Percentiles rank a stretch among this genome's conserved stretches.
Conservation (phyloP, 2,113 vertebrate genomes). For the Mystacornis crossleyi region DNA sequence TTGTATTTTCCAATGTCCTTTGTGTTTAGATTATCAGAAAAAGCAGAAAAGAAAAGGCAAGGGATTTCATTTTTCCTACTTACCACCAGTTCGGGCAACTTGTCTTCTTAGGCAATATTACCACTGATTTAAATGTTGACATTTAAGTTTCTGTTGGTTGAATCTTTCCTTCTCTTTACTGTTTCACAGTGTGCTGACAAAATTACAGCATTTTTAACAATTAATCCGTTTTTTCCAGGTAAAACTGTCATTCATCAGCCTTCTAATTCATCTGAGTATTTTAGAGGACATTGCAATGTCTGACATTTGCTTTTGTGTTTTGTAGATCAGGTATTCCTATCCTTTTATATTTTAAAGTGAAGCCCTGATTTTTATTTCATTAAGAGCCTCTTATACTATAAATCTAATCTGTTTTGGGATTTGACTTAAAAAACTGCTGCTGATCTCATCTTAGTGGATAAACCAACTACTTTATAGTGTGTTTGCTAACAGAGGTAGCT, state of each 20-base stretch:
- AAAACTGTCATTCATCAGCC: background rate
- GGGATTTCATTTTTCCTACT: background rate
- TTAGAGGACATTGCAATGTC: background rate
- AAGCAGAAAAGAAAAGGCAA: background rate
- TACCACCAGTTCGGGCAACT: background rate
- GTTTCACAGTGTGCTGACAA: background rate
- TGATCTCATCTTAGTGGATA: background rate
- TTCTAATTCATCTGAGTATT: background rate
- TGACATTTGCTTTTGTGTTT: background rate
- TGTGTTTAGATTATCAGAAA: background rate
- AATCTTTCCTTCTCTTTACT: background rate
- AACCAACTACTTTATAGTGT: background rate
- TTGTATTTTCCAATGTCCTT: background rate
- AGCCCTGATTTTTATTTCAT: background rate
- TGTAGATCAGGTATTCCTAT: background rate
- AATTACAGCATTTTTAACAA: background rate
- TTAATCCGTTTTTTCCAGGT: background rate
- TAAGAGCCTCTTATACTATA: background rate
- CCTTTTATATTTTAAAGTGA: background rate
- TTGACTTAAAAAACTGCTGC: background rate
- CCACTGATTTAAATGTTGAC: background rate
- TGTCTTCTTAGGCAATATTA: background rate
- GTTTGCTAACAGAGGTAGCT: background rate
- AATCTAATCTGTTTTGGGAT: background rate
- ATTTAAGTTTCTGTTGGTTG: background rate